Percentiles rank a stretch among this genome's conserved stretches.
phyloP scores from a whole-genome alignment of 2,113 vertebrate species.

The Electrona antarctica region DNA sequence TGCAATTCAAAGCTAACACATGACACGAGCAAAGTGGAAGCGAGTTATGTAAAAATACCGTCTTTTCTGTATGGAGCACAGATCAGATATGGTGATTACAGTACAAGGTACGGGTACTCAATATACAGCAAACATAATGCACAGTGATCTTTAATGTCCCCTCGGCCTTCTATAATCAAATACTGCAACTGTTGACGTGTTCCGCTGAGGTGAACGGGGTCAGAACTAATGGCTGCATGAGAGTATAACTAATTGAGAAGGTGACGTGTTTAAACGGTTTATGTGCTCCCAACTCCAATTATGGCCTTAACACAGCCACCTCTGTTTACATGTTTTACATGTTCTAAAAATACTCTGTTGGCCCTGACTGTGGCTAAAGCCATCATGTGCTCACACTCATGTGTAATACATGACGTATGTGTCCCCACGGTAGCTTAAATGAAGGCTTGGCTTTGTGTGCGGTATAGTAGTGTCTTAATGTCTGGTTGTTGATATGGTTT shows the following conservation, averaged over 20 bases:
- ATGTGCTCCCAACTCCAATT: constrained; percentile 39
- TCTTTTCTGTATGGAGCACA: constrained; percentile 17
- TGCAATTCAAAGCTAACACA: not conserved
- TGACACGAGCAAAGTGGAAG: not conserved
- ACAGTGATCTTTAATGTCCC: constrained; percentile 45
- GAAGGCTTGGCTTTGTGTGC: not conserved
- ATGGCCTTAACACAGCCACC: constrained; percentile 51
- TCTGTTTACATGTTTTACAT: constrained; percentile 63
- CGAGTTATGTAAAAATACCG: constrained; percentile 24
- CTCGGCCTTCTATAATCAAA: constrained; percentile 43
- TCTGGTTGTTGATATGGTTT: not conserved
- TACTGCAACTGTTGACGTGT: constrained; percentile 51
- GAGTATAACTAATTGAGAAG: constrained; percentile 53
- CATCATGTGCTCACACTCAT: constrained; percentile 36
- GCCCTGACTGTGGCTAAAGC: constrained; percentile 22
- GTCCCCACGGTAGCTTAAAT: not conserved
- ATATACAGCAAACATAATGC: constrained; percentile 41
- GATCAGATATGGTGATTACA: constrained; percentile 19
- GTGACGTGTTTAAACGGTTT: constrained; percentile 48
- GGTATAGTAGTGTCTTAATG: too few species aligned
- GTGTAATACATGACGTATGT: constrained; percentile 5
- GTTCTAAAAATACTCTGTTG: constrained; percentile 48
- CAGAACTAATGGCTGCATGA: constrained; percentile 53
- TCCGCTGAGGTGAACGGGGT: constrained; percentile 47
- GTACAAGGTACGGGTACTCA: constrained; percentile 26